These are phyloP conservation scores for Urocitellus parryii DNA, from an alignment of 2,113 vertebrate species.

Conservation along the genomic window DNA sequence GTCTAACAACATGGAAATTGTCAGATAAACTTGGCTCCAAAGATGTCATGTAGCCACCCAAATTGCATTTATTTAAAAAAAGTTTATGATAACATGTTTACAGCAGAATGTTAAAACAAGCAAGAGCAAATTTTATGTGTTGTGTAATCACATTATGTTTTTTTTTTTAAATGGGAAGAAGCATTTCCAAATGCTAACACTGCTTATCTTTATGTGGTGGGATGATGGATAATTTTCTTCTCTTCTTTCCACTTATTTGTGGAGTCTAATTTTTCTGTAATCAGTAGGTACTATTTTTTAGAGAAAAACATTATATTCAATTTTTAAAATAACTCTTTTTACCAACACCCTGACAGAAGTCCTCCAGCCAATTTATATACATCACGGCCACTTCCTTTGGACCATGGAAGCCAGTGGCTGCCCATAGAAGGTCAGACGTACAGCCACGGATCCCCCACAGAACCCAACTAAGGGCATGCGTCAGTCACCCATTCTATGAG, in stretches of 20 bases:
- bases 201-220: neutral
- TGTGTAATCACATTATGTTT: neutral
- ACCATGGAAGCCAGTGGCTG: neutral
- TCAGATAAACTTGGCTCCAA: neutral
- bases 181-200: neutral
- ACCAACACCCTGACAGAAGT: neutral
- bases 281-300: neutral
- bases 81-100: neutral
- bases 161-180: neutral
- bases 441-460: neutral
- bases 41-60: constrained; percentile 11
- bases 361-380: neutral
- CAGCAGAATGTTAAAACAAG: neutral
- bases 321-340: constrained; percentile 11
- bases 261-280: neutral
- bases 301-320: neutral
- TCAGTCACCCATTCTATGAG: neutral
- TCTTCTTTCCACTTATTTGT: constrained; percentile 36
- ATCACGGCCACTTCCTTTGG: neutral
- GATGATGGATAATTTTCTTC: neutral
- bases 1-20: neutral
- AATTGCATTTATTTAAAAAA: neutral
- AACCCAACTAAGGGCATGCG: neutral
- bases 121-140: neutral
- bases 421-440: neutral